Evolutionary conservation across 2,888 invertebrate genomes (phyloP), one percentile per base, ranked within the genome.

Genomic region (Philereme transversata): DNA sequence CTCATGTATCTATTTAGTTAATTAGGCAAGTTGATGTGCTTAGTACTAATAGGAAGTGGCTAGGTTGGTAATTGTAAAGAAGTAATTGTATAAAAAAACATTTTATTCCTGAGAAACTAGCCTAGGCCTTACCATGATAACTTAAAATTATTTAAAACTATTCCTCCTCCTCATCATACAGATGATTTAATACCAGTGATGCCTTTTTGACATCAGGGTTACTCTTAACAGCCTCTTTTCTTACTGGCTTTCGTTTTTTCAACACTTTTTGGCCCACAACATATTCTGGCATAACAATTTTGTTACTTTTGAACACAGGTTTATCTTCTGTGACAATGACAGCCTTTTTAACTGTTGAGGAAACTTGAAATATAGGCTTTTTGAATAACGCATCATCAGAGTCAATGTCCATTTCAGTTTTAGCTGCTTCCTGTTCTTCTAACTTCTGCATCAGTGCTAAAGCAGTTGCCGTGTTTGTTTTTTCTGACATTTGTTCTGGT

Each of bases 221-320:
- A 41, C 56, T 52, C 34, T 69, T 67, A 47, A 66, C 62, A 9
- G 57, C 53, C 6, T 69, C 65, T 63, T 77, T 76, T 68, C 74
- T 71, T 22, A 65, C 69, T 43, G 70, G 82, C 62, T 88, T 93
- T 59, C 88, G 88, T 74, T 90, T 94, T 51, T 84, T 86, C 70
- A 93, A 94, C 69, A 93, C 93, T 47, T 57, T 62, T 38, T 62
- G 62, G 0, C 97, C 97, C 60, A 97, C 94, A 10, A 96, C 94
- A 92, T 97, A 97, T 76, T 97, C 97, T 0, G 97, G 97, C 96
- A 97, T 96, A 0, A 97, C 86, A 48, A 96, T 79, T 85, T 96
- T 97, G 58, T 94, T 95, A 64, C 93, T 94, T 75, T 93, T 94
- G 72, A 95, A 94, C 53, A 93, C 85, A 5, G 94, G 68, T 68